Conservation (phyloP, 2,888 invertebrate genomes). For the Sesia bembeciformis region DNA sequence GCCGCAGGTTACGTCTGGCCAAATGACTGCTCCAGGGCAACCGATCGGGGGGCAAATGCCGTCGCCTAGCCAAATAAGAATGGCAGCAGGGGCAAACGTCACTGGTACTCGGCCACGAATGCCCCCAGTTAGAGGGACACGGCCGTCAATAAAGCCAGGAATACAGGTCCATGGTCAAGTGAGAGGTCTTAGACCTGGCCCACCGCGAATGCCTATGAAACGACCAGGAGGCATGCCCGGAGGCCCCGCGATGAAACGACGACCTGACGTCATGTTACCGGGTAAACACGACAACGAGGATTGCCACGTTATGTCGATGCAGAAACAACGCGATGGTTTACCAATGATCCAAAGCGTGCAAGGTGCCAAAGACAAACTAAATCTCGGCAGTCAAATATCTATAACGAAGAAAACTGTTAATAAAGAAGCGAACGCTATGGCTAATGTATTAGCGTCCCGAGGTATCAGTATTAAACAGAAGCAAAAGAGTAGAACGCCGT, state of each 20-base stretch:
- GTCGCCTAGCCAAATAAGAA: constrained; percentile 46
- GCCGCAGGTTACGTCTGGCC: constrained; percentile 9
- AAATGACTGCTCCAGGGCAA: constrained; percentile 23
- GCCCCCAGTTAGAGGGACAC: constrained; percentile 38
- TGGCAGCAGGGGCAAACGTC: constrained; percentile 48
- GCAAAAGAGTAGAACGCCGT: constrained; percentile 64
- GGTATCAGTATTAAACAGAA: constrained; percentile 85
- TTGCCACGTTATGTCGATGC: constrained; percentile 83
- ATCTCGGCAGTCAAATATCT: constrained; percentile 83
- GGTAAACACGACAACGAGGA: constrained; percentile 83
- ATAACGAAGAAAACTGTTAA: constrained; percentile 78
- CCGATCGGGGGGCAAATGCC: constrained; percentile 35
- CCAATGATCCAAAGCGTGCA: constrained; percentile 85
- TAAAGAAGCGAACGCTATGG: constrained; percentile 83
- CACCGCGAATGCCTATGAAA: constrained; percentile 57
- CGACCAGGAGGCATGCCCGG: constrained; percentile 34
- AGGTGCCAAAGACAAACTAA: constrained; percentile 76
- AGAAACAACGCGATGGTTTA: constrained; percentile 80
- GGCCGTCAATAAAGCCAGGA: constrained; percentile 52
- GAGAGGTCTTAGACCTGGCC: constrained; percentile 35
- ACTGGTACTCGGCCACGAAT: constrained; percentile 45
- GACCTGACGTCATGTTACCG: constrained; percentile 78
- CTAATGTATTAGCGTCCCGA: constrained; percentile 82
- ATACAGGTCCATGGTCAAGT: constrained; percentile 59
- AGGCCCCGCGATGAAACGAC: constrained; percentile 53